Conservation (phyloP, 2,113 vertebrate genomes). For the Acanthisitta chloris region DNA sequence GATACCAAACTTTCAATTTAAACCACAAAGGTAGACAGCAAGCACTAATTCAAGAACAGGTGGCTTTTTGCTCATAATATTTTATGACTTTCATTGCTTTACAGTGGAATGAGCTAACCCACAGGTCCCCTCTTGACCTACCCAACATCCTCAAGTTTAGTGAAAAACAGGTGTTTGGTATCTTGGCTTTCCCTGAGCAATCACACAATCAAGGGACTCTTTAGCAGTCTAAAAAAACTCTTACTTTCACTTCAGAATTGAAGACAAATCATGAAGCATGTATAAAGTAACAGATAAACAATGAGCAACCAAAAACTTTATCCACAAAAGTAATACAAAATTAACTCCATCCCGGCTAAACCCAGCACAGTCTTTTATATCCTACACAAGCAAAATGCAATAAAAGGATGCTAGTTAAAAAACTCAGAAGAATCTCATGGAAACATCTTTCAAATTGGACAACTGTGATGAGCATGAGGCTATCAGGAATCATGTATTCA, state of each 20-base stretch:
- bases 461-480: not conserved
- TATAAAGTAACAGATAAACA: not conserved
- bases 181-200: not conserved
- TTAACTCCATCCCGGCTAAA: no score
- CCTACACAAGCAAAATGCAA: not conserved
- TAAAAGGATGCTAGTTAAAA: not conserved
- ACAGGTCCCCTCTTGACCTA: conserved; percentile 55
- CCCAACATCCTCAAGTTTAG: conserved; percentile 59
- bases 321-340: not conserved
- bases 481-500: not conserved
- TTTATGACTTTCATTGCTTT: conserved; percentile 67
- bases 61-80: conserved; percentile 69
- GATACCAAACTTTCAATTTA: conserved; percentile 17
- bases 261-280: not conserved
- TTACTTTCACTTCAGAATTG: not conserved
- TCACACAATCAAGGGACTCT: not conserved
- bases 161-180: conserved; percentile 65
- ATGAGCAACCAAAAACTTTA: not conserved
- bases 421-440: not conserved
- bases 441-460: not conserved
- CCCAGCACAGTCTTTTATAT: not conserved
- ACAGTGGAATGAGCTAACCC: conserved; percentile 66
- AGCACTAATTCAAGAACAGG: conserved; percentile 59
- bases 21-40: conserved; percentile 46
- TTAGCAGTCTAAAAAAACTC: not conserved